Percentiles rank a stretch among this genome's conserved stretches.
These are phyloP conservation scores for Helleia helle DNA, from an alignment of 2,888 invertebrate genomes.

Conservation along the genomic window DNA sequence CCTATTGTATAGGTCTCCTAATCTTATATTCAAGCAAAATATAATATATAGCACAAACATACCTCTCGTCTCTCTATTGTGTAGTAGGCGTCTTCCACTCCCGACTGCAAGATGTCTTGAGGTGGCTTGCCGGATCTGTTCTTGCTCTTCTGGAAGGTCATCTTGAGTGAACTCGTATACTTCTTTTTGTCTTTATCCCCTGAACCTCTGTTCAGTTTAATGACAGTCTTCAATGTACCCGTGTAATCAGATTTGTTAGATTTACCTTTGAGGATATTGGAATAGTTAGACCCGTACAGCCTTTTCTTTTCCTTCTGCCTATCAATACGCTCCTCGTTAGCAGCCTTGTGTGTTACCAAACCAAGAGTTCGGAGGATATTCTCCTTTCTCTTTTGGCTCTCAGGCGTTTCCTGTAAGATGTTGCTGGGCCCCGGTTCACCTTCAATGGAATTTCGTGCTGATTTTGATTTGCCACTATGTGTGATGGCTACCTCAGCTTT, in stretches of 20 bases:
- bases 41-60: conserved; percentile 56
- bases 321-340: conserved; percentile 78
- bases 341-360: conserved; percentile 81
- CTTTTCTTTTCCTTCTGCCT: conserved; percentile 67
- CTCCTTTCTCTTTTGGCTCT: conserved; percentile 80
- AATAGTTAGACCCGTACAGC: conserved; percentile 35
- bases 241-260: conserved; percentile 75
- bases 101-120: conserved; percentile 41
- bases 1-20: too few relatives aligned
- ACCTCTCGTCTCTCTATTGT: conserved; percentile 78
- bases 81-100: conserved; percentile 72
- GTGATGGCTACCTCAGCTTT: conserved; percentile 15
- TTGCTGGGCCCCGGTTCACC: conserved; percentile 52
- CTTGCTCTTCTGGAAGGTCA: conserved; percentile 84
- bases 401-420: conserved; percentile 69
- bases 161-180: conserved; percentile 81
- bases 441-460: conserved; percentile 42
- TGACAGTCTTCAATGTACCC: conserved; percentile 88
- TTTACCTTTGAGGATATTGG: conserved; percentile 38
- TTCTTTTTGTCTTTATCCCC: conserved; percentile 74
- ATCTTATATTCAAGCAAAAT: too few relatives aligned
- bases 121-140: conserved; percentile 73
- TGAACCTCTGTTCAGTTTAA: conserved; percentile 78
- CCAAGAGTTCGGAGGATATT: conserved; percentile 83
- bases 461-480: conserved; percentile 36